Base-by-base conservation (phyloP, 2,888 invertebrate species). In the Cheilosia pagana region DNA sequence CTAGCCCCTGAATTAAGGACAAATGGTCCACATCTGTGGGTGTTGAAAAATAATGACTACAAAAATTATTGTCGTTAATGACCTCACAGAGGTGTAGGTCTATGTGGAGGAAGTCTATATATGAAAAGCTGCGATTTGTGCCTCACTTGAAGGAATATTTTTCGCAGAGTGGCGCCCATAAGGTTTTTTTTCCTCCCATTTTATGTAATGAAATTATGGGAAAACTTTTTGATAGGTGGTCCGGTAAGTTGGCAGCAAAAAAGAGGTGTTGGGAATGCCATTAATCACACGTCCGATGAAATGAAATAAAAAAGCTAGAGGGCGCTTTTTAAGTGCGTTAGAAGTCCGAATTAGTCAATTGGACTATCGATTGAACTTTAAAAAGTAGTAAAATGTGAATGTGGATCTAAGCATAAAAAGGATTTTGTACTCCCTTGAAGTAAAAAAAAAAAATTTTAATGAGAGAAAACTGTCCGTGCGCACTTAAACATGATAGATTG, bases 31-130 rank as follows among this genome's bases (percentile, higher is more conserved):
- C 87, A 87, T 86, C 81, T 87, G 87, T 85, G 83, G 65, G 75
- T 59, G 63, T 52, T 72, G 50, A 52, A 62, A 72, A 87, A 81
- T 83, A 87, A 87, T 63, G 83, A 78, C 76, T 70, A 81, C 75
- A 83, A 74, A 83, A 87, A 87, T 83, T 87, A 87, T 81, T 86
- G 76, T 83, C 59, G 86, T 86, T 87, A 87, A 86, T 85, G 55
- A 23, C 63, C 19, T 50, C 4, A 35, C 16, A 43, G 12, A 50
- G 25, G 48, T n/a, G n/a, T 62, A 62, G 19, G 67, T 60, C 28
- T n/a, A 35, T 31, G 5, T 25, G 31, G 31, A 10, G n/a, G 63
- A 31, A 52, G 43, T 70, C 57, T 28, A 71, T 71, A 28, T 28
- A 28, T 1, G 28, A 57, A 57, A 53, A 48, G 25, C 25, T 70